phyloP scores from a whole-genome alignment of 2,113 vertebrate genomes.

The Alligator sinensis region DNA sequence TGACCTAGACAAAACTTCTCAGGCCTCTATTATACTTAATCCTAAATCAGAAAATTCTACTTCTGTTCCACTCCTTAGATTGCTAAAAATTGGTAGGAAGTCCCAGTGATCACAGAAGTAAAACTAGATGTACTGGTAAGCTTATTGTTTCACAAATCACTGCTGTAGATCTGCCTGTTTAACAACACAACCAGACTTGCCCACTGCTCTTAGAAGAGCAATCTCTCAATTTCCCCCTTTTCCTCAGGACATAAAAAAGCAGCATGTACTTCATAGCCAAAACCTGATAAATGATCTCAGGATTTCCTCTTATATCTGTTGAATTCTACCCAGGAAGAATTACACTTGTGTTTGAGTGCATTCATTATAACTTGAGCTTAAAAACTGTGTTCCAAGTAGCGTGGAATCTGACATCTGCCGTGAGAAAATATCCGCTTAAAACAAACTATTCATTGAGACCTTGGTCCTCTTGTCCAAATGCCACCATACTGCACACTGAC shows the following conservation, averaged over 20 bases:
- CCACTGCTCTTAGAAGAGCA: not conserved
- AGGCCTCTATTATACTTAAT: not conserved
- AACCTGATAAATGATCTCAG: not conserved
- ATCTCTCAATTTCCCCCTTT: not conserved
- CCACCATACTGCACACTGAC: not conserved
- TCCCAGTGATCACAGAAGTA: not conserved
- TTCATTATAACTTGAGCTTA: not conserved
- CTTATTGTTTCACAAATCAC: not conserved
- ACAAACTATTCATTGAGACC: not conserved
- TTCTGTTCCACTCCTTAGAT: not conserved
- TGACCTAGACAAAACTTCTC: not conserved
- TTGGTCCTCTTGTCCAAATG: not conserved
- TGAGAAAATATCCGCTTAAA: not conserved
- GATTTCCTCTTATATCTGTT: not conserved
- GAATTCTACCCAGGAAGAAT: not conserved
- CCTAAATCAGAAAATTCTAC: not conserved
- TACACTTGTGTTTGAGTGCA: not conserved
- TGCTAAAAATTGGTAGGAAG: not conserved
- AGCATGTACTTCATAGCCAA: not conserved
- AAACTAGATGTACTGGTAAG: not conserved
- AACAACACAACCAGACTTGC: not conserved
- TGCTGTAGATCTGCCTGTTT: rapidly evolving
- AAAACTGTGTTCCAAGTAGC: not conserved
- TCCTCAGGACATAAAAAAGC: not conserved
- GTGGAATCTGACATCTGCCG: not conserved